These are phyloP conservation scores for Chaetophractus vellerosus DNA, from an alignment of 2,797 vertebrate genomes.

Conservation along the genomic window DNA sequence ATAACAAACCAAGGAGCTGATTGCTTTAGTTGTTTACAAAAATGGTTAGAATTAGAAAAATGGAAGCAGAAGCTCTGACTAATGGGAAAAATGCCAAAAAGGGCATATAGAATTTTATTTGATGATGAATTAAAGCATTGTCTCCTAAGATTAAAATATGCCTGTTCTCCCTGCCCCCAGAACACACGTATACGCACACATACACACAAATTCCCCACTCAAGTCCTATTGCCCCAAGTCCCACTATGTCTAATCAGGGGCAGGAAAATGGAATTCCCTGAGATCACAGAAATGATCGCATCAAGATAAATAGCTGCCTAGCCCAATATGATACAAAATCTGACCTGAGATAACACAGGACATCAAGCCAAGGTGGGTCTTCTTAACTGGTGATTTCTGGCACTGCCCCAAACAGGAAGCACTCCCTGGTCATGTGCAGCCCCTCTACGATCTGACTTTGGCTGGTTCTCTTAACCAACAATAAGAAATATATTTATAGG, in stretches of 20 bases:
- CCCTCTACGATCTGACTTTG: not conserved
- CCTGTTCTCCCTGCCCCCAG: not conserved
- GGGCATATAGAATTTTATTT: not conserved
- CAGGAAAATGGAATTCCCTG: not conserved
- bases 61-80: slow-evolving; percentile 42
- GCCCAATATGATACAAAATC: not conserved
- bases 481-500: not conserved
- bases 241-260: not conserved
- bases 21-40: slow-evolving; percentile 54
- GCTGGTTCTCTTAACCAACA: not conserved
- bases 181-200: not conserved
- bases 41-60: slow-evolving; percentile 21
- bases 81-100: slow-evolving; percentile 47
- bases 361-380: not conserved
- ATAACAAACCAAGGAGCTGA: not conserved
- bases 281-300: not conserved
- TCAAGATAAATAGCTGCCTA: not conserved
- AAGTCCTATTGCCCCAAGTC: not conserved
- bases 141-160: slow-evolving; percentile 49
- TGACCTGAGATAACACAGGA: not conserved
- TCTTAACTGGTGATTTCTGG: not conserved
- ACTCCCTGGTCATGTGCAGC: not conserved
- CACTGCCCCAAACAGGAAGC: not conserved
- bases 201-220: not conserved
- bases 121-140: not conserved